phyloP scores from a whole-genome alignment of 2,797 vertebrate genomes.

The Cyclura pinguis region DNA sequence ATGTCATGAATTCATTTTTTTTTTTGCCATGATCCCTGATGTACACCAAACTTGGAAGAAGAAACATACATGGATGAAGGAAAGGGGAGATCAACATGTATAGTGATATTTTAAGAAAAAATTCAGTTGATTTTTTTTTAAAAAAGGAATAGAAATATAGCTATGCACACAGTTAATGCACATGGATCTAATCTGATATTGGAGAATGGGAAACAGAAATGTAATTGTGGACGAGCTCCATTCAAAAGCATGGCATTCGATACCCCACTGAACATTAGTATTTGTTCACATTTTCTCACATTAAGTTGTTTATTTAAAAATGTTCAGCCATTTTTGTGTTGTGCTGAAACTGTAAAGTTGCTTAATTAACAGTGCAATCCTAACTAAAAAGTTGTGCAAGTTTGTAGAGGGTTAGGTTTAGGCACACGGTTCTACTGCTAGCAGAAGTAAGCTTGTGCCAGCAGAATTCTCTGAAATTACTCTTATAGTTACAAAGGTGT shows the following conservation, averaged over 20 bases:
- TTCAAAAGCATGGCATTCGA: background rate
- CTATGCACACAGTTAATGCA: background rate
- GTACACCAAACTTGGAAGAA: background rate
- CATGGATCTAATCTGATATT: background rate
- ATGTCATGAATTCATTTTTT: background rate
- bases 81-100: background rate
- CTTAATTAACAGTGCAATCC: too few relatives aligned
- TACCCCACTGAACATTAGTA: too few relatives aligned
- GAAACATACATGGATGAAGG: background rate
- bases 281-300: too few relatives aligned
- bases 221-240: background rate
- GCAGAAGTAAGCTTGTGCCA: too few relatives aligned
- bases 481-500: background rate
- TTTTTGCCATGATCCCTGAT: background rate
- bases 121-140: background rate
- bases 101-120: background rate
- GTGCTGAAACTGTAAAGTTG: too few relatives aligned
- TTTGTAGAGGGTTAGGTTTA: too few relatives aligned
- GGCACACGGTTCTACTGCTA: too few relatives aligned
- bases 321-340: too few relatives aligned
- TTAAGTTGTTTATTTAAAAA: too few relatives aligned
- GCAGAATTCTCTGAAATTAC: background rate
- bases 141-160: background rate
- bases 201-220: background rate
- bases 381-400: too few relatives aligned